These are phyloP conservation scores for Perizoma affinitatum DNA, from an alignment of 2,888 invertebrate genomes.

Conservation along the genomic window DNA sequence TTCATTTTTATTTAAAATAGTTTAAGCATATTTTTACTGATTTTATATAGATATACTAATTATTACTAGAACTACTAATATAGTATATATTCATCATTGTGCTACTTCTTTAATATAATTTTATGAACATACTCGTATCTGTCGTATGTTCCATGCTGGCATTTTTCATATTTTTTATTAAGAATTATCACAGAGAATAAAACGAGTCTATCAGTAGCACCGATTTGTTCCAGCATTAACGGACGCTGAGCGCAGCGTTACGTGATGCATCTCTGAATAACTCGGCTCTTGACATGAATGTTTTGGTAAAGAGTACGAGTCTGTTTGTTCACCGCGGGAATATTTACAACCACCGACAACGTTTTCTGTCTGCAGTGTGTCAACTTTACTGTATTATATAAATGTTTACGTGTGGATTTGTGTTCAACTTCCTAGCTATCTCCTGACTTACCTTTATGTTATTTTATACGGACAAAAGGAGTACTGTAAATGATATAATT, in stretches of 20 bases:
- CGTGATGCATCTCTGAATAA: conserved; percentile 8
- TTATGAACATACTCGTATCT: no score
- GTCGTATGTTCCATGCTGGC: no score
- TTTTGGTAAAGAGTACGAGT: conserved; percentile 53
- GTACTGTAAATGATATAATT: not conserved
- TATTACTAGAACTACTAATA: no score
- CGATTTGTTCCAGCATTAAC: not conserved
- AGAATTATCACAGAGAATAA: no score
- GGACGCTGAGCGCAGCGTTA: not conserved
- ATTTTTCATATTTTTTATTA: no score
- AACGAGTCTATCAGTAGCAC: no score
- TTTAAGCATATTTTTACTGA: no score
- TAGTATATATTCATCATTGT: no score
- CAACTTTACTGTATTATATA: conserved; percentile 36
- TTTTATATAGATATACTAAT: no score
- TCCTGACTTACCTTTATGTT: conserved; percentile 1
- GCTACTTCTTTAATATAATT: no score
- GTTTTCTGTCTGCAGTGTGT: conserved; percentile 36
- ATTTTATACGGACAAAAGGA: not conserved
- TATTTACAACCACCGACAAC: conserved; percentile 47
- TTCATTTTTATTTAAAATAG: no score
- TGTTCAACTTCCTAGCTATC: conserved; percentile 5
- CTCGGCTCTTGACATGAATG: conserved; percentile 51
- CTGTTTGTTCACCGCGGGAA: conserved; percentile 50
- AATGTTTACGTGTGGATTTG: conserved; percentile 5